Base-by-base conservation (phyloP, 2,113 vertebrate species). In the Neolamprologus ventralis region DNA sequence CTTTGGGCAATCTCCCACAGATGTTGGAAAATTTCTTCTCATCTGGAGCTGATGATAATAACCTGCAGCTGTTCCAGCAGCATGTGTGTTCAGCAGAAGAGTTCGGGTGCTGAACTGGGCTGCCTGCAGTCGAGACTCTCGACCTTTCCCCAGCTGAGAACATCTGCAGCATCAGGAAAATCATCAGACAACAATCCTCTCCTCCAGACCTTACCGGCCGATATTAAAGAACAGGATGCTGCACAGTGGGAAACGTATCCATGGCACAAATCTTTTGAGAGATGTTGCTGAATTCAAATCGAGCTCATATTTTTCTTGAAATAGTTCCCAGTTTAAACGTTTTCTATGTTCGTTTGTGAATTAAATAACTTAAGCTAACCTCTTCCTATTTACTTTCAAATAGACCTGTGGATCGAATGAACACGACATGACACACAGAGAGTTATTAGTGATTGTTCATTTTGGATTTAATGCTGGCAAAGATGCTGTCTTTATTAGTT, bases 351-450 rank as follows among this genome's bases (percentile, higher is more conserved):
- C 6, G 2, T n/a, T 35, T 3, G 31, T 65, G 31, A 35, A 35
- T 65, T 35, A 35, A 65, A 65, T 35, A 1, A 65, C 28, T 63
- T 0, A 63, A 60, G 16, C 0, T 63, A 63, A 19, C 9, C 8
- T 33, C 57, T 33, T 60, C 57, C 28, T 33, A 10, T 33, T 60
- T 60, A 60, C 28, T 33, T 60, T 60, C 57, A 60, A 33, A 10
- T 33, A 63, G 58, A 63, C 28, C 58, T 26, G 54, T 63, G 58
- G 31, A 0, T 19, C 9, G 16, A 19, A 63, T 63, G 31, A 63
- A 63, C 2, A 19, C 0, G 14, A 58, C 26, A 17, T 9, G 9
- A 58, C 57, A 60, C 26, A 31, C 53, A 23, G 7, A 14, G 57
- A 60, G 28, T 63, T 19, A 7, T 63, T 2, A 63, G 28, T 33